Percentiles rank a stretch among this genome's conserved stretches.
Conservation (phyloP, 2,888 invertebrate species). For the Tenthredo distinguenda region DNA sequence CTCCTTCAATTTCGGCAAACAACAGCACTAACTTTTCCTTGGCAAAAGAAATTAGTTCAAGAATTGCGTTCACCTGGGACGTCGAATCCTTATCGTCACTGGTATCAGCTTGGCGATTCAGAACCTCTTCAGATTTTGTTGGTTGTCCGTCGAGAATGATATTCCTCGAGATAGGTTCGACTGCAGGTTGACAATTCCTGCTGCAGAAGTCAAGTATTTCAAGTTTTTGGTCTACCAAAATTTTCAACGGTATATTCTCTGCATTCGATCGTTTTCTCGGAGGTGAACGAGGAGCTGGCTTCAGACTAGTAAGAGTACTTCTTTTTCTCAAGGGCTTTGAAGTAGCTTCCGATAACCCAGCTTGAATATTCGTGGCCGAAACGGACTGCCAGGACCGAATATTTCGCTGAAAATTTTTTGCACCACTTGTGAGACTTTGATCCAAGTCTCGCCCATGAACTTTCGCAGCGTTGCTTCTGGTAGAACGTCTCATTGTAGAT, state of each 20-base stretch:
- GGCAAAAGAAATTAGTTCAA: not conserved
- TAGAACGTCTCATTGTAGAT: constrained; percentile 24
- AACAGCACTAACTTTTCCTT: not conserved
- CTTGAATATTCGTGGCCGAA: constrained; percentile 25
- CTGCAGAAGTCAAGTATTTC: not conserved
- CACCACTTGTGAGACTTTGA: not conserved
- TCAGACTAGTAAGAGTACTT: constrained; percentile 23
- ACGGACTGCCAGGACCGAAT: constrained; percentile 14
- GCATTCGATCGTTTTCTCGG: constrained; percentile 28
- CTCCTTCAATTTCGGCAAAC: not conserved
- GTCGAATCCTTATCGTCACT: not conserved
- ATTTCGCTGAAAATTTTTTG: not conserved
- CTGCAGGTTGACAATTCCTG: not conserved
- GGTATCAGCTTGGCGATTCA: not conserved
- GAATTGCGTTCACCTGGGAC: not conserved
- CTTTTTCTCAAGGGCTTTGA: constrained; percentile 8
- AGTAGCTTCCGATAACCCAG: not conserved
- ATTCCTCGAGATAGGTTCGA: not conserved
- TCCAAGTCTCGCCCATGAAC: not conserved
- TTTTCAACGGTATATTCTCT: constrained; percentile 10
- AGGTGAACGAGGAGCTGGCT: not conserved
- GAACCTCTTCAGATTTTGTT: not conserved
- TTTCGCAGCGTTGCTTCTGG: not conserved
- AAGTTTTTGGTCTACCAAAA: not conserved
- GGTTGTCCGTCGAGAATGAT: not conserved